Base-by-base conservation (phyloP, 2,888 invertebrate species). In the Limnephilus lunatus region DNA sequence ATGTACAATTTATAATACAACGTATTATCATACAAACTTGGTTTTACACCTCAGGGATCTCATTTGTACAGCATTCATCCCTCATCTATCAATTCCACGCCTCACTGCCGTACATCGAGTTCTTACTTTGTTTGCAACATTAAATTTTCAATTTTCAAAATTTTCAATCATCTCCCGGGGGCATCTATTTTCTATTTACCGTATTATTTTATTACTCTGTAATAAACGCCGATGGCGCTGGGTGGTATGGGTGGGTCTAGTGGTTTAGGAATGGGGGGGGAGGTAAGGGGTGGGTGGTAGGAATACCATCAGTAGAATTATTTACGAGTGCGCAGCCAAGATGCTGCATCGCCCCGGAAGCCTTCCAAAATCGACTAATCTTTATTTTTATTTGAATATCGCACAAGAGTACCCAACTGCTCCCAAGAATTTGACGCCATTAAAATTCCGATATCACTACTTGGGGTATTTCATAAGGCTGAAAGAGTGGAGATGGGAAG, bases 321-420 rank as follows among this genome's bases (percentile, higher is more conserved):
- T 89, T 89, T 89, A 89, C 80, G 89, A 89, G 68, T 89, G 89
- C 89, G 89, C 89, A 89, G 80, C 80, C 89, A 89, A 89, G 89
- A 81, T 89, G 89, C 81, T 89, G 89, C 89, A 88, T 35, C 85
- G 85, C 85, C 85, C 11, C n/a, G 44, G n/a, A 39, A 85, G 39
- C 39, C 85, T 85, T 85, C 85, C 44, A 3, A 19, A 85, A 35
- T 83, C 19, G 32, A 35, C 30, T 15, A 35, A 35, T 83, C 15
- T 68, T 68, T 68, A 39, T 39, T 39, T 39, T 5, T 39, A 53
- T 68, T 19, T 68, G 0, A 68, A 19, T 68, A 68, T 25, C 25
- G 53, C 19, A 19, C 53, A 25, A 68, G 7, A 68, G 1, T 68
- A n/a, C 53, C 19, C 25, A 25, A 19, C 53, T 53, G 19, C 53